Conservation (phyloP, 2,797 vertebrate species). For the Apogon hyalosoma region DNA sequence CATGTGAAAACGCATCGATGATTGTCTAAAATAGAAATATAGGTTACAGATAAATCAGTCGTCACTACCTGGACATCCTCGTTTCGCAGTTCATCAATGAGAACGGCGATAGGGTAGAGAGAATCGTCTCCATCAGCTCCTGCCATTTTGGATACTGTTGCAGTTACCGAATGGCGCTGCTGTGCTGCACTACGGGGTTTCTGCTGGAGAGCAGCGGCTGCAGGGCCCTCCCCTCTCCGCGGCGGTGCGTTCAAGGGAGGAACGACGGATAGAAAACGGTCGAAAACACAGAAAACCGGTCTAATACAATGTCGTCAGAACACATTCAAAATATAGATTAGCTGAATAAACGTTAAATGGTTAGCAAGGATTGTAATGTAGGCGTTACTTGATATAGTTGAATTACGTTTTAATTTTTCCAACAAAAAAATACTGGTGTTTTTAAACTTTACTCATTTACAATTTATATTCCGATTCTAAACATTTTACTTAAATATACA, state of each 20-base stretch:
- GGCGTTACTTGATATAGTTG: no score
- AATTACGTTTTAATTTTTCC: no score
- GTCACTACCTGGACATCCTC: constrained; percentile 88
- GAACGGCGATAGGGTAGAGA: constrained; percentile 90
- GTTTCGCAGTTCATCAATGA: constrained; percentile 90
- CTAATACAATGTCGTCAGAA: no score
- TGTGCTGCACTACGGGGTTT: constrained; percentile 81
- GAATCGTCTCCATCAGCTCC: constrained; percentile 91
- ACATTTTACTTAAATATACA: no score
- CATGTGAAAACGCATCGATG: background rate
- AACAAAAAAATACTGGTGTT: no score
- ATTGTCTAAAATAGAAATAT: fast-evolving
- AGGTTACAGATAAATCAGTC: fast-evolving
- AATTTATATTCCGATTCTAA: no score
- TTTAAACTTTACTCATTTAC: no score
- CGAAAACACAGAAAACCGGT: no score
- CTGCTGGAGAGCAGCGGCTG: constrained; percentile 50
- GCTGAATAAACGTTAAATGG: no score
- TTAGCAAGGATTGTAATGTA: no score
- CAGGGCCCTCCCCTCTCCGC: constrained; percentile 58
- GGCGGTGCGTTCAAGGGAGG: constrained; percentile 32
- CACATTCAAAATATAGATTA: no score
- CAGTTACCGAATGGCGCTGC: constrained; percentile 76
- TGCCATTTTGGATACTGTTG: constrained; percentile 86
- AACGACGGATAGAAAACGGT: background rate